Evolutionary conservation across 2,113 vertebrate species (phyloP).

Genomic region (Struthidea cinerea): DNA sequence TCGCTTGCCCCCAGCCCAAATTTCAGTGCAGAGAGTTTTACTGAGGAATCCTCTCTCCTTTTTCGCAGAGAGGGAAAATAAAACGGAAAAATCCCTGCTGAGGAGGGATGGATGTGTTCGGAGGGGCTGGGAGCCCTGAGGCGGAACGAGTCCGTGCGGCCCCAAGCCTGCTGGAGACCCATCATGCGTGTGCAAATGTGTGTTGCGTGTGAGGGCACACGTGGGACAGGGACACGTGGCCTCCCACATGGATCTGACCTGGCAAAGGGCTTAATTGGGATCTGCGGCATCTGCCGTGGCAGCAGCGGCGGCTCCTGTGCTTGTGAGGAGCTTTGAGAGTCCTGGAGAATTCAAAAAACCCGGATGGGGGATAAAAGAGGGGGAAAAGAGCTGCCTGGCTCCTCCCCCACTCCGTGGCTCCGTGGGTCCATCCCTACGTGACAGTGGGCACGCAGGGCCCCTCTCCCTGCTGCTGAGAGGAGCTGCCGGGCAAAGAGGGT

Average conservation of each 20-base stretch:
- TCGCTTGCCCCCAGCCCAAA: neutral
- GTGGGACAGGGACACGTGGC: neutral
- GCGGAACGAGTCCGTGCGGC: fast-evolving
- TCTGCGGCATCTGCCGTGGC: neutral
- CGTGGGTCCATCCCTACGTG: neutral
- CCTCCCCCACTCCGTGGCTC: neutral
- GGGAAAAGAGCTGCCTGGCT: neutral
- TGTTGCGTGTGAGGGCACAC: neutral
- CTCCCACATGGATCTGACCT: neutral
- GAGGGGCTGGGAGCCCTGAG: neutral
- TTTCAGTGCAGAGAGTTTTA: neutral
- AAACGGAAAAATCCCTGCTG: neutral
- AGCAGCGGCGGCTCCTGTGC: fast-evolving
- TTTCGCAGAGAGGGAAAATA: neutral
- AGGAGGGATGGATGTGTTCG: fast-evolving
- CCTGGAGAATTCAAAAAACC: neutral
- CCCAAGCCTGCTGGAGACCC: neutral
- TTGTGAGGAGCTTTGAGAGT: neutral
- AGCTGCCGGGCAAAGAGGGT: neutral
- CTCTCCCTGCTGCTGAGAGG: neutral
- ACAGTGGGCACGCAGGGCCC: neutral
- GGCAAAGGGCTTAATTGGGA: neutral
- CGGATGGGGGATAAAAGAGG: fast-evolving
- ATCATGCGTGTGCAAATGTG: neutral
- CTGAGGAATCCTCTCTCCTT: neutral